phyloP scores from a whole-genome alignment of 2,113 vertebrate genomes.

The Beaufortia kweichowensis region DNA sequence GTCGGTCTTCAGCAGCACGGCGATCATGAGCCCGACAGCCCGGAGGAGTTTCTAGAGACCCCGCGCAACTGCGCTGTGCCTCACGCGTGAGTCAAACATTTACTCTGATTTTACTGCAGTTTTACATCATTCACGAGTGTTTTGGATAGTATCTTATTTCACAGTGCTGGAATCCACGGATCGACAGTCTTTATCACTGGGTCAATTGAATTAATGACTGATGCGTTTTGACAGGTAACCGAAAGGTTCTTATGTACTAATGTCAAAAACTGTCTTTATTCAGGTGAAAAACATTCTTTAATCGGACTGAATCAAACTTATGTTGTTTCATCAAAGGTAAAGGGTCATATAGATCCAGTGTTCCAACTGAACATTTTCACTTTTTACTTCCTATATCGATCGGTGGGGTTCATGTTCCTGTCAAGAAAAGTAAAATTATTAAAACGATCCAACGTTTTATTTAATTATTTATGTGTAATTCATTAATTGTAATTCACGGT shows the following conservation, averaged over 20 bases:
- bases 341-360: too few species aligned
- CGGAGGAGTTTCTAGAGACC: constrained; percentile 58
- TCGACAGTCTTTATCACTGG: background rate
- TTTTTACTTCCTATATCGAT: too few species aligned
- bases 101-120: background rate
- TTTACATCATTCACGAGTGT: background rate
- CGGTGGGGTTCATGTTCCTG: too few species aligned
- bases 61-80: constrained; percentile 61
- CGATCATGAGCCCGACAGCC: constrained; percentile 62
- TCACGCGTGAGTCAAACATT: constrained; percentile 67
- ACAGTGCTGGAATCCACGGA: background rate
- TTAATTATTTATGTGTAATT: too few species aligned
- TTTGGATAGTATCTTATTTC: background rate
- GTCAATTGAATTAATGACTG: background rate
- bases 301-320: too few species aligned
- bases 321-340: too few species aligned
- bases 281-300: too few species aligned
- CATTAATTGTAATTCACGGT: too few species aligned
- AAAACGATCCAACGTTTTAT: too few species aligned
- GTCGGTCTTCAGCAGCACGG: constrained; percentile 72
- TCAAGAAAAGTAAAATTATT: too few species aligned
- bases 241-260: background rate
- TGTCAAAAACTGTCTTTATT: too few species aligned
- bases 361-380: too few species aligned
- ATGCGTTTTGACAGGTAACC: background rate